Evolutionary conservation across 2,888 invertebrate species (phyloP), one percentile per base, ranked within the genome.

Genomic region (Drosophila diplacantha): DNA sequence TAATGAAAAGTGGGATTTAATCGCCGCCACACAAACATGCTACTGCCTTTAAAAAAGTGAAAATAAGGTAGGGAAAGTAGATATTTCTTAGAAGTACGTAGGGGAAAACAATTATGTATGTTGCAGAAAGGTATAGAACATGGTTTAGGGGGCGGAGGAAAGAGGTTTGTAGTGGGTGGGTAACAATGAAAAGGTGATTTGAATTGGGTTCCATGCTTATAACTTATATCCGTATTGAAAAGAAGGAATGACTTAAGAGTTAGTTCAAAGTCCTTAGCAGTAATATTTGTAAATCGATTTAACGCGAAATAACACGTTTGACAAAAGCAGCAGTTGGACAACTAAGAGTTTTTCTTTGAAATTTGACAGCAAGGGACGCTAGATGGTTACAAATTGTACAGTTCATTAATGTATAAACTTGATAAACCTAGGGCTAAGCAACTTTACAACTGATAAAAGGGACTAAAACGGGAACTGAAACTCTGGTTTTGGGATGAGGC

Each of bases 171-270:
- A 26, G 22, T 34, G 20, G 44, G 44, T 53, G 58, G 69, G 22
- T 74, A 83, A 83, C 75, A 83, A 83, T 76, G 83, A 76, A 73
- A 55, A 44, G 32, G 31, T 20, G 34, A 31, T 32, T 53, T 41
- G 43, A 43, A 37, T 54, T 31, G 18, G 18, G 55, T 38, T 74
- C 66, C 49, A 34, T 20, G 34, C 77, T 84, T 81, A 46, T 14
- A 84, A 84, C 80, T 82, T 71, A 78, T 71, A 83, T 73, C 50
- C 60, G 58, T 74, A 79, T 52, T 61, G 71, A 63, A 78, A 82
- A 83, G 71, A 81, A 84, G 84, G 79, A 79, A 79, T 79, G 79
- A 79, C 83, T 79, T 84, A 84, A 84, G 75, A 79, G 84, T 83
- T 83, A 80, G 81, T 80, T 82, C 64, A 77, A 84, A 83, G 70